Evolutionary conservation across 2,113 vertebrate genomes (phyloP), one percentile per base, ranked within the genome.

Genomic region (Nettapus auritus): DNA sequence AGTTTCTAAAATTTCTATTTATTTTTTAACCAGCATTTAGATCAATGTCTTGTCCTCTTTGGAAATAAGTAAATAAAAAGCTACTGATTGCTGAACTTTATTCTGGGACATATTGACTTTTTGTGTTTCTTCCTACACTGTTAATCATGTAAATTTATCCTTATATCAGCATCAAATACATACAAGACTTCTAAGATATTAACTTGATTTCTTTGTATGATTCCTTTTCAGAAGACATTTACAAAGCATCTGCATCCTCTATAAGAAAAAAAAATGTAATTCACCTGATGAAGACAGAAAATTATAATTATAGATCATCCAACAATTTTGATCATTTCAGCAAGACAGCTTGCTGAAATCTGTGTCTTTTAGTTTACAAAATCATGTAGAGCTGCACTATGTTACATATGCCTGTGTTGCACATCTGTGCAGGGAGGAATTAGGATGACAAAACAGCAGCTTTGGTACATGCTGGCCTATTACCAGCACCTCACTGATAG

Each of bases 251-350:
- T 88, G 75, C 31, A 50, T 78, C 53, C 57, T 92, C 75, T 80
- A 68, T 76, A 82, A 90, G 64, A 90, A 70, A 82, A 70, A 86
- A 86, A 76, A 56, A 67, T 6, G 52, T 88, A 95, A 94, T 95
- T 95, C 80, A 94, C 77, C 73, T 90, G 63, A 95, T 85, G 73
- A 95, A 94, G 93, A 85, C 21, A 81, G 57, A 94, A 86, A 91
- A 94, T 96, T 87, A 55, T 93, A 96, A 88, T 90, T 95, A 78
- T 33, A 91, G 75, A 59, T 67, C 74, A 88, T 71, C 48, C 81
- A 91, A 95, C 75, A 59, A 93, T 97, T 95, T 95, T 96, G 80
- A 91, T 93, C 94, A 96, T 96, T 95, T 97, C 81, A 86, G 82
- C 84, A 94, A 92, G 89, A 86, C 29, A 34, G 42, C 70, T 56